These are phyloP conservation scores for Salvelinus sp. DNA, from an alignment of 2,113 vertebrate species.

Conservation along the genomic window DNA sequence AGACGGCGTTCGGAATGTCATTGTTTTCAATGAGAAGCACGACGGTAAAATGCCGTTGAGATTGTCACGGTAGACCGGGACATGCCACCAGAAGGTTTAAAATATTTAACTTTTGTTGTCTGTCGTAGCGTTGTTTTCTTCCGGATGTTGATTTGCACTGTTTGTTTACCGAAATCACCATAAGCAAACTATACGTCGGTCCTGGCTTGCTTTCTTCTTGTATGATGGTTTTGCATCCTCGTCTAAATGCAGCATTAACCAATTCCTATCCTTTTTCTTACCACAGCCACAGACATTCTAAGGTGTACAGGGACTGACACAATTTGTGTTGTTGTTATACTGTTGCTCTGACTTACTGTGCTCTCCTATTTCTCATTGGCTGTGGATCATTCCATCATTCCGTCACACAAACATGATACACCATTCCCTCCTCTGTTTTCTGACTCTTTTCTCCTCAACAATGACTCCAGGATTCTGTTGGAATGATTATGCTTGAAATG, in stretches of 20 bases:
- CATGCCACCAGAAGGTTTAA: too few species aligned
- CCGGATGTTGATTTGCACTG: too few species aligned
- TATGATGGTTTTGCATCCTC: neutral
- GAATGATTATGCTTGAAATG: conserved; percentile 32
- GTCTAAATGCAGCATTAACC: too few species aligned
- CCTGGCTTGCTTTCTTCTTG: too few species aligned
- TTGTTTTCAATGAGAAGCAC: too few species aligned
- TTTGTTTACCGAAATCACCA: too few species aligned
- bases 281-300: conserved; percentile 19
- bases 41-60: too few species aligned
- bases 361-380: neutral
- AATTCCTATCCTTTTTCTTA: conserved; percentile 25
- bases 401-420: neutral
- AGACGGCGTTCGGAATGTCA: too few species aligned
- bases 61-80: too few species aligned
- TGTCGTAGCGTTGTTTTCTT: too few species aligned
- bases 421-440: neutral
- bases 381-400: neutral
- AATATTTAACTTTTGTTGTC: too few species aligned
- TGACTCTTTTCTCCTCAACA: neutral
- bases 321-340: conserved; percentile 34
- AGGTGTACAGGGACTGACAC: conserved; percentile 10
- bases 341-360: conserved; percentile 1
- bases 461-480: conserved; percentile 24
- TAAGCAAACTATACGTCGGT: too few species aligned